Percentiles rank a stretch among this genome's conserved stretches.
phyloP scores from a whole-genome alignment of 2,888 invertebrate species.

The Leptinotarsa juncta region DNA sequence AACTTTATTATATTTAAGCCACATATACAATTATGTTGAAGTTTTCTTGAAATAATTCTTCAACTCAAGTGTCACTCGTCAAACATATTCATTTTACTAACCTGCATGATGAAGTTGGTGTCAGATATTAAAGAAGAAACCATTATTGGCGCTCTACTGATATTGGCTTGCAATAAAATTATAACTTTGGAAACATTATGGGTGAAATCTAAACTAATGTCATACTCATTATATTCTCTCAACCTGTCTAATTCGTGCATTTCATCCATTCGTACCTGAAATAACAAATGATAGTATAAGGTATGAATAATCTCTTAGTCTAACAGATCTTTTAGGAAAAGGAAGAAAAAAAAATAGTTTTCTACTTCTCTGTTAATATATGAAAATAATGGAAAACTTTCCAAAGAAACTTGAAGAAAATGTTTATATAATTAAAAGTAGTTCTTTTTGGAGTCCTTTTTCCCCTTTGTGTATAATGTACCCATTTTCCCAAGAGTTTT shows the following conservation, averaged over 20 bases:
- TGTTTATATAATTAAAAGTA: too few species aligned
- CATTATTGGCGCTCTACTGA: slow-evolving; percentile 84
- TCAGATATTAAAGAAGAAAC: slow-evolving; percentile 91
- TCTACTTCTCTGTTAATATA: too few species aligned
- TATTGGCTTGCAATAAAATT: slow-evolving; percentile 89
- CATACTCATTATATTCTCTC: slow-evolving; percentile 79
- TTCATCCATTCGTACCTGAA: slow-evolving; percentile 93
- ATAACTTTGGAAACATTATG: slow-evolving; percentile 96
- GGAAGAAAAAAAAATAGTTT: too few species aligned
- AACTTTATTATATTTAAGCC: not conserved
- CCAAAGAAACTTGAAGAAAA: too few species aligned
- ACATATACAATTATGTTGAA: too few species aligned
- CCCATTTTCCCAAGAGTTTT: too few species aligned
- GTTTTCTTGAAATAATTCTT: not conserved
- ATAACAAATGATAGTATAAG: not conserved
- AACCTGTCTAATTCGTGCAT: slow-evolving; percentile 88
- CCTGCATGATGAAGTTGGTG: slow-evolving; percentile 89
- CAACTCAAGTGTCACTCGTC: not conserved
- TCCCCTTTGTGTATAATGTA: too few species aligned
- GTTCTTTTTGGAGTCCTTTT: too few species aligned
- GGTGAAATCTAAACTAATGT: slow-evolving; percentile 85
- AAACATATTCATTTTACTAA: slow-evolving; percentile 58
- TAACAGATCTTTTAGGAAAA: too few species aligned
- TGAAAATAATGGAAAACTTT: too few species aligned
- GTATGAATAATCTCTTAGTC: too few species aligned